Base-by-base conservation (phyloP, 2,113 vertebrate genomes). In the Eulemur rufifrons region DNA sequence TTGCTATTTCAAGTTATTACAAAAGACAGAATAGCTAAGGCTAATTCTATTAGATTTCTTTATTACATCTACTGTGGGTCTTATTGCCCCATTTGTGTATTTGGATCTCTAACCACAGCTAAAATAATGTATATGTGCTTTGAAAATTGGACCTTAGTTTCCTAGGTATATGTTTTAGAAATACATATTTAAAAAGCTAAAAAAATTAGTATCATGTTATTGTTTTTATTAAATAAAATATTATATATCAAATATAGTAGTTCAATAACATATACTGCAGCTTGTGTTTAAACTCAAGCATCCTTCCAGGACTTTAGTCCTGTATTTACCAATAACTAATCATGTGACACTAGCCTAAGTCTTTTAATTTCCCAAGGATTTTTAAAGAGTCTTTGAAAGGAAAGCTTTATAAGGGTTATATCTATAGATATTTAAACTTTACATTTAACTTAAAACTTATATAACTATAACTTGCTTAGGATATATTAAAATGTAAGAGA, bases 1-100 rank as follows among this genome's bases (percentile, higher is more conserved):
- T 96, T 95, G 83, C 82, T 95, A 91, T 76, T 61, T 73, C 56
- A 39, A 86, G 78, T 84, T 94, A 81, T 91, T 97, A 37, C 54
- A 84, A 95, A 98, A 82, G 61, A 97, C 27, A 95, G 27, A 81
- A 59, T 29, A 81, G 50, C 37, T 63, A 84, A 95, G 94, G 20
- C 1, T 80, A 78, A 97, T 96, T 97, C 86, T 96, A 96, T 96
- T 98, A 94, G 76, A 96, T 93, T 96, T 93, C 86, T 98, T 97
- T 97, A 96, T 80, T 73, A 93, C 1, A 18, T 94, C 56, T 87
- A 74, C 78, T 89, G 5, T 34, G 56, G 83, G 39, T 71, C 81
- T 92, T 77, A 87, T 71, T 95, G 80, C 15, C 32, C 23, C 47
- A 52, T 88, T 90, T 95, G 96, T 29, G 74, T 50, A 92, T 83